Evolutionary conservation across 2,113 vertebrate genomes (phyloP).

Genomic region (Notothenia coriiceps): DNA sequence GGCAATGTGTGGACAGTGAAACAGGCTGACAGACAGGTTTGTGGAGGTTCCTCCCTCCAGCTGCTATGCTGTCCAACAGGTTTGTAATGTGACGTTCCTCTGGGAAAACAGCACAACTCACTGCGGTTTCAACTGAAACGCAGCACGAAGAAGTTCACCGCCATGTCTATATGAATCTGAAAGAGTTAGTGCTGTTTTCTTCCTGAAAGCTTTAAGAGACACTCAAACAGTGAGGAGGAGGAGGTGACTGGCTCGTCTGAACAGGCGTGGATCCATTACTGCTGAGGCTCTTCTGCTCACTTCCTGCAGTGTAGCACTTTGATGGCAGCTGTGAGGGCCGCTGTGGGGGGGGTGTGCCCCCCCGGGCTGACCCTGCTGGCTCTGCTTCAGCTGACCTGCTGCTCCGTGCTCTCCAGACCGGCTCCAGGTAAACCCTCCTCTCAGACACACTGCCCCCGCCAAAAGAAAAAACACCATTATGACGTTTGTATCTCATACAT

Average conservation of each 20-base stretch:
- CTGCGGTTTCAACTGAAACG: not conserved
- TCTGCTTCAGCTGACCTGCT: slow-evolving; percentile 60
- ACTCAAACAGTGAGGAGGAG: not conserved
- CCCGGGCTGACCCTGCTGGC: slow-evolving; percentile 39
- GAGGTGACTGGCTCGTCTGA: slow-evolving; percentile 14
- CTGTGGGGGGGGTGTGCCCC: slow-evolving; percentile 38
- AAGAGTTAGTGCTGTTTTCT: not conserved
- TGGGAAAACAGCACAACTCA: not conserved
- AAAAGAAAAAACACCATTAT: too few relatives aligned
- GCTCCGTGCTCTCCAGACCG: slow-evolving; percentile 47
- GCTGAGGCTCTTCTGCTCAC: not conserved
- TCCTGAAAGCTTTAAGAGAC: not conserved
- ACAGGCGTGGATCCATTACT: not conserved
- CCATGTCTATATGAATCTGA: not conserved
- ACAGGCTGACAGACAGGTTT: slow-evolving; percentile 15
- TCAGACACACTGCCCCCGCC: not conserved
- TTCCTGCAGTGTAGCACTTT: not conserved
- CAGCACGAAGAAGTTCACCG: not conserved
- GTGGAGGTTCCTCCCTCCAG: slow-evolving; percentile 32
- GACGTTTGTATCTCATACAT: not conserved
- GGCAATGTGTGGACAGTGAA: not conserved
- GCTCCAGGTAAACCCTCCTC: slow-evolving; percentile 61
- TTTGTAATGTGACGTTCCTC: slow-evolving; percentile 37
- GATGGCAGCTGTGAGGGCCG: slow-evolving; percentile 40
- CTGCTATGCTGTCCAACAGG: slow-evolving; percentile 75